A percentile compares a stretch with the other conserved stretches of the same genome.
Conservation (phyloP, 2,113 vertebrate genomes). For the Sceloporus undulatus region DNA sequence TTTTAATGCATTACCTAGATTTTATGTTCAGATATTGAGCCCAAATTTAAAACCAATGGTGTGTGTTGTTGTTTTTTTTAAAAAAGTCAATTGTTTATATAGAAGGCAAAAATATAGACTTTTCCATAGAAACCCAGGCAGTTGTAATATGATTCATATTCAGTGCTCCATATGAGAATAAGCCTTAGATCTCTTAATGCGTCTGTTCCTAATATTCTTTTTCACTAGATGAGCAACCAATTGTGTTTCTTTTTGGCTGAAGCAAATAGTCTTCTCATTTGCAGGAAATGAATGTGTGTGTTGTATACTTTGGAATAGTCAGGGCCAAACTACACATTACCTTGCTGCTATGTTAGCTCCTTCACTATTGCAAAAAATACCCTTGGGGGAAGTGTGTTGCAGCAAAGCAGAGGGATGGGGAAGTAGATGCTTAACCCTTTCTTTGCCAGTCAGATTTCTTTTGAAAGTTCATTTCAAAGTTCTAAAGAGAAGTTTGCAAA, state of each 20-base stretch:
- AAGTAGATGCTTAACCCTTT: not conserved
- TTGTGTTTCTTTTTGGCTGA: constrained; percentile 72
- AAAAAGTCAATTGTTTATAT: constrained; percentile 61
- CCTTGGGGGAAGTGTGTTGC: not conserved
- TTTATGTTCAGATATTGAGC: constrained; percentile 48
- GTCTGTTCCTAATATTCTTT: constrained; percentile 72
- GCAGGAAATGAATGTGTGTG: constrained; percentile 71
- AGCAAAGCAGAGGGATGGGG: not conserved
- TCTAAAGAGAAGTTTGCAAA: not conserved
- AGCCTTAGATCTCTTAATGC: constrained; percentile 73
- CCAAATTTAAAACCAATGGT: constrained; percentile 37
- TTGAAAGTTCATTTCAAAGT: not conserved
- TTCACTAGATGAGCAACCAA: constrained; percentile 67
- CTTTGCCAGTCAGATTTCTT: not conserved
- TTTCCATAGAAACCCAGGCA: constrained; percentile 64
- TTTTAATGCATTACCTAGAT: constrained; percentile 44
- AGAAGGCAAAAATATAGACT: constrained; percentile 57
- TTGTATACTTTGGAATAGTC: constrained; percentile 59
- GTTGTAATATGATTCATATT: constrained; percentile 72
- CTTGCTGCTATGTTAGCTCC: not conserved
- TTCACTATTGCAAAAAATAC: not conserved
- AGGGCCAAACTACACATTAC: not conserved
- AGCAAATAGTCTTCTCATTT: constrained; percentile 59
- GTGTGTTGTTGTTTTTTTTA: constrained; percentile 40
- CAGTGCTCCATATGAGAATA: constrained; percentile 66